A percentile compares a stretch with the other conserved stretches of the same genome.
Evolutionary conservation across 2,797 vertebrate genomes (phyloP).

Genomic region (Ctenopoma multispine): DNA sequence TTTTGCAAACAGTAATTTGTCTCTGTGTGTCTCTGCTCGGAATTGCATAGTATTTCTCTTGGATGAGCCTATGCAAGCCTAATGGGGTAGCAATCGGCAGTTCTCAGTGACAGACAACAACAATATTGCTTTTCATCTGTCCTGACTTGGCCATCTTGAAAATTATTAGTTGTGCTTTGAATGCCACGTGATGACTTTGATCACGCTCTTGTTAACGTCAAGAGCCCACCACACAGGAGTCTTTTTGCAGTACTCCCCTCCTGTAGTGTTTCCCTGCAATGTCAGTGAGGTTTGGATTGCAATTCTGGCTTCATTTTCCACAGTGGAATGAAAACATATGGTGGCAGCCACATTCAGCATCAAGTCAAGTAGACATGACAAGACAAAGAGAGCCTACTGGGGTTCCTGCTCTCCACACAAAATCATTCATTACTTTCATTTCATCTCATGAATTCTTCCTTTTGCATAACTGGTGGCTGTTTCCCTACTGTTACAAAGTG

Average conservation of each 20-base stretch:
- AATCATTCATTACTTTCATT: too few species aligned
- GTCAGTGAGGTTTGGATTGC: background rate
- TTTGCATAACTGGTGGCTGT: too few species aligned
- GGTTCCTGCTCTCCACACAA: too few species aligned
- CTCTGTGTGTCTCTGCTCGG: background rate
- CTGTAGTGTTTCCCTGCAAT: background rate
- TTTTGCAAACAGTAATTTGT: background rate
- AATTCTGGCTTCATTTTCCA: background rate
- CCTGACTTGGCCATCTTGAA: background rate
- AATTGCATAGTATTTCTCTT: background rate
- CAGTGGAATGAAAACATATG: too few species aligned
- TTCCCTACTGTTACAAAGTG: too few species aligned
- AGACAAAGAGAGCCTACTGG: background rate
- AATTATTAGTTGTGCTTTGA: conserved; percentile 17
- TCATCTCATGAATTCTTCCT: too few species aligned
- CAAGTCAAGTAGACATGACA: background rate
- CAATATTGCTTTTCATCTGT: conserved; percentile 4
- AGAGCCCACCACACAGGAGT: background rate
- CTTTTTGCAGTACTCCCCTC: conserved; percentile 11
- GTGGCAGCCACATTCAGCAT: conserved; percentile 2
- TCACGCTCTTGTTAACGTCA: background rate
- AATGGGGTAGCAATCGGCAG: conserved; percentile 4
- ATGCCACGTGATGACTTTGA: conserved; percentile 1
- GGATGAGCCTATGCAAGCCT: background rate
- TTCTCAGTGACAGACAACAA: conserved; percentile 5